Percentiles rank a stretch among this genome's conserved stretches.
phyloP scores from a whole-genome alignment of 2,888 invertebrate species.

The Drosophila cognata region DNA sequence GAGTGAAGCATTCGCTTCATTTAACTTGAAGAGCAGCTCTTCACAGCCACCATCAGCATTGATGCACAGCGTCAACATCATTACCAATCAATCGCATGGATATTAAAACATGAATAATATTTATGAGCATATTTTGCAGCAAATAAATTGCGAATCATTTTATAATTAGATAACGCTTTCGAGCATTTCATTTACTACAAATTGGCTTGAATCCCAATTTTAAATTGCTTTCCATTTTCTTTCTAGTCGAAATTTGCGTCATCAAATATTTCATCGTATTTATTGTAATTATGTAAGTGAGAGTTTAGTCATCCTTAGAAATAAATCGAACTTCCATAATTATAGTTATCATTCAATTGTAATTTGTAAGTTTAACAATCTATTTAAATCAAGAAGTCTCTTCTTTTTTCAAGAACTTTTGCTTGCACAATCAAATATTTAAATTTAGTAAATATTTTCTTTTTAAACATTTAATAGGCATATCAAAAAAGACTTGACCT shows the following conservation, averaged over 20 bases:
- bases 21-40: conserved; percentile 46
- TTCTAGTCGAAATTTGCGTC: neutral
- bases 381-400: neutral
- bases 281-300: neutral
- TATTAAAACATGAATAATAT: conserved; percentile 22
- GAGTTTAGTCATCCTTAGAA: neutral
- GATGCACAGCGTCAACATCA: conserved; percentile 40
- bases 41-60: conserved; percentile 20
- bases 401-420: neutral
- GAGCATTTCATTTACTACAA: neutral
- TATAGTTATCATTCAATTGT: neutral
- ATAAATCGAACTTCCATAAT: too few species aligned
- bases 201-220: neutral
- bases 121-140: conserved; percentile 3
- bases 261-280: neutral
- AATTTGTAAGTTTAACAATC: neutral
- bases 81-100: conserved; percentile 28
- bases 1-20: conserved; percentile 44
- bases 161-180: conserved; percentile 1
- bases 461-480: neutral
- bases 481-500: too few species aligned
- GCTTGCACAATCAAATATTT: neutral
- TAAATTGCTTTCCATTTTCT: neutral
- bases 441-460: neutral
- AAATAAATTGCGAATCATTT: conserved; percentile 14